Evolutionary conservation across 2,888 invertebrate genomes (phyloP).

Genomic region (Andrena marginata): DNA sequence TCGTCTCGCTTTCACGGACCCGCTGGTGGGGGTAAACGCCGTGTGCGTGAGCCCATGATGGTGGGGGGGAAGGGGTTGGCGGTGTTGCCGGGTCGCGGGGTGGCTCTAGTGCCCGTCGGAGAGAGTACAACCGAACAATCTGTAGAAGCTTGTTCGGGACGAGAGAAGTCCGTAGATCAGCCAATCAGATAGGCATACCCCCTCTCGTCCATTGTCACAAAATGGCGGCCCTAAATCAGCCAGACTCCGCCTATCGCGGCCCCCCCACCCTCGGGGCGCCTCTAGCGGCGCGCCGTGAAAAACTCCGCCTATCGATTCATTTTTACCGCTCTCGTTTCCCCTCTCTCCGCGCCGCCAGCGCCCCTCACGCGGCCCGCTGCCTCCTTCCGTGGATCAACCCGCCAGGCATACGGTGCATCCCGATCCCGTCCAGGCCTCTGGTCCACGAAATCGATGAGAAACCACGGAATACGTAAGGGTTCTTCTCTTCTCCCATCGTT

Average conservation of each 20-base stretch:
- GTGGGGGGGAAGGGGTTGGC: conserved; percentile 57
- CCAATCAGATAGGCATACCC: conserved; percentile 85
- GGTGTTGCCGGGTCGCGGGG: conserved; percentile 80
- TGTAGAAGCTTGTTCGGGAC: conserved; percentile 84
- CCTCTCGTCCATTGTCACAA: conserved; percentile 84
- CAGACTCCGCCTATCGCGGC: conserved; percentile 83
- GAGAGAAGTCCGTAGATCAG: conserved; percentile 85
- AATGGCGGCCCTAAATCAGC: conserved; percentile 85
- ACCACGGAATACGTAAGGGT: neutral
- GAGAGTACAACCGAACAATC: conserved; percentile 84
- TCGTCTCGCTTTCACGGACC: conserved; percentile 37
- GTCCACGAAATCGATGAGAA: conserved; percentile 42
- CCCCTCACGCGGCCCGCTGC: conserved; percentile 26
- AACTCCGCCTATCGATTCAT: conserved; percentile 85
- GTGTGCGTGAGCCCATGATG: conserved; percentile 2
- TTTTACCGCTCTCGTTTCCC: conserved; percentile 82
- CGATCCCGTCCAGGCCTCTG: conserved; percentile 23
- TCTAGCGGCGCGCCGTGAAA: conserved; percentile 81
- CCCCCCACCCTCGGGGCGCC: conserved; percentile 74
- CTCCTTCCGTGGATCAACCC: conserved; percentile 40
- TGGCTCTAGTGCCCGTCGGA: conserved; percentile 79
- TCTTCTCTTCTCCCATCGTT: neutral
- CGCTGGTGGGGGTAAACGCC: neutral
- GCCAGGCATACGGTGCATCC: conserved; percentile 36
- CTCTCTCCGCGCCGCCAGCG: conserved; percentile 33